Evolutionary conservation across 2,888 invertebrate species (phyloP).

Genomic region (Agapetus fuscipes): DNA sequence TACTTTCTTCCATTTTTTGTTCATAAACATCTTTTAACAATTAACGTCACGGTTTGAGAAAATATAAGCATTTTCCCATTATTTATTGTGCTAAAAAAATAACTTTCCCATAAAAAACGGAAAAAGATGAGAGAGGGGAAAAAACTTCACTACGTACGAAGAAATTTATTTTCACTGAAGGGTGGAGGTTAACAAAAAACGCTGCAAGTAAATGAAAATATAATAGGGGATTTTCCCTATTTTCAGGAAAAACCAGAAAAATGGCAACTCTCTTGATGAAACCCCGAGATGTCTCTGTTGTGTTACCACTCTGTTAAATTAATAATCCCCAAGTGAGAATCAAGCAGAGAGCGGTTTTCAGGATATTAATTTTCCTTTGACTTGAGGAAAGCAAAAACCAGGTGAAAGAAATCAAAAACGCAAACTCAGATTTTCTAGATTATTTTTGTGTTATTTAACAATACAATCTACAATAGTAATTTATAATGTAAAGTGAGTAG

Average conservation of each 20-base stretch:
- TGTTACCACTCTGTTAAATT: conserved; percentile 7
- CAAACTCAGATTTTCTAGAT: too few relatives aligned
- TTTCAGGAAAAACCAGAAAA: conserved; percentile 2
- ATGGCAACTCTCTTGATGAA: too few relatives aligned
- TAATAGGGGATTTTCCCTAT: conserved; percentile 4
- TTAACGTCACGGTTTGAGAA: conserved; percentile 13
- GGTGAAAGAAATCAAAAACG: too few relatives aligned
- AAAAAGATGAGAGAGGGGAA: conserved; percentile 4
- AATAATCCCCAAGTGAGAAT: conserved; percentile 2
- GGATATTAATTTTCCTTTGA: conserved; percentile 4
- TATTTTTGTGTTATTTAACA: too few relatives aligned
- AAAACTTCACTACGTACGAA: conserved; percentile 1
- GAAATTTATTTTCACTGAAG: neutral
- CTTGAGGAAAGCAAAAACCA: conserved; percentile 1
- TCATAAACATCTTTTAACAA: conserved; percentile 11
- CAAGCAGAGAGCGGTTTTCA: conserved; percentile 1
- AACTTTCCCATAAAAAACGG: conserved; percentile 9
- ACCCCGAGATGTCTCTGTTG: too few relatives aligned
- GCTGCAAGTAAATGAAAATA: conserved; percentile 6
- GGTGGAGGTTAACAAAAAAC: conserved; percentile 6
- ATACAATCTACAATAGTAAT: too few relatives aligned
- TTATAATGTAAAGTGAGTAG: too few relatives aligned
- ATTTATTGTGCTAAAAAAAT: conserved; percentile 14
- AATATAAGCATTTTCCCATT: conserved; percentile 17
- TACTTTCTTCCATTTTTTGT: neutral